phyloP scores from a whole-genome alignment of 2,113 vertebrate species.

The Sceloporus tristichus region DNA sequence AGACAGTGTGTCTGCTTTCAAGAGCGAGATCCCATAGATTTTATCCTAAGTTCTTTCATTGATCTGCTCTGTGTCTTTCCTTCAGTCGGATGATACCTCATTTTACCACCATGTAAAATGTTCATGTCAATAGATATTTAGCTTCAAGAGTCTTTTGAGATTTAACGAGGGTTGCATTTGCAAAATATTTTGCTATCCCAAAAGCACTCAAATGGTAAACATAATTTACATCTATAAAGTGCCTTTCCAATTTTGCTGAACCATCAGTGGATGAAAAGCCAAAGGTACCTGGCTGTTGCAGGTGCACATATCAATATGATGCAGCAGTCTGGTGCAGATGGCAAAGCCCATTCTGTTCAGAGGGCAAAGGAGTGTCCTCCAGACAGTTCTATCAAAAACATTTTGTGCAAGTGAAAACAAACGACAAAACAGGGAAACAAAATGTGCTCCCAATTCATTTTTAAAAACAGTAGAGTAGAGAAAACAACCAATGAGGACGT shows the following conservation, averaged over 20 bases:
- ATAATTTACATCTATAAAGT: background rate
- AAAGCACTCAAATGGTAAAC: conserved; percentile 17
- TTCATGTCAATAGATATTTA: conserved; percentile 1
- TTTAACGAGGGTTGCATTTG: conserved; percentile 1
- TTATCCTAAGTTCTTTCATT: conserved; percentile 15
- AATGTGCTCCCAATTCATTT: background rate
- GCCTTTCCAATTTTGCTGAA: background rate
- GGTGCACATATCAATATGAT: background rate
- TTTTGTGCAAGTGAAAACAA: background rate
- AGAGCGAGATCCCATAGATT: background rate
- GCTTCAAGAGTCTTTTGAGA: conserved; percentile 2
- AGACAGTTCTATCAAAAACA: background rate
- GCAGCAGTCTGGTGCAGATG: background rate
- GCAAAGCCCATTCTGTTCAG: background rate
- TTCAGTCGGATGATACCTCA: background rate
- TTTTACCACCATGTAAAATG: background rate
- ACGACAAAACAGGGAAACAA: background rate
- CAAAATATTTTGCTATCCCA: background rate
- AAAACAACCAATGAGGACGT: background rate
- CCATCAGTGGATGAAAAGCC: background rate
- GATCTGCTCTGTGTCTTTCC: background rate
- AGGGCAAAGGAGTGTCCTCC: background rate
- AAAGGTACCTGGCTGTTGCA: background rate
- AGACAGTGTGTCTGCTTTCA: conserved; percentile 7
- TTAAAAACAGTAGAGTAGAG: background rate